These are phyloP conservation scores for Ginglymostoma cirratum DNA, from an alignment of 2,113 vertebrate genomes.

Conservation along the genomic window DNA sequence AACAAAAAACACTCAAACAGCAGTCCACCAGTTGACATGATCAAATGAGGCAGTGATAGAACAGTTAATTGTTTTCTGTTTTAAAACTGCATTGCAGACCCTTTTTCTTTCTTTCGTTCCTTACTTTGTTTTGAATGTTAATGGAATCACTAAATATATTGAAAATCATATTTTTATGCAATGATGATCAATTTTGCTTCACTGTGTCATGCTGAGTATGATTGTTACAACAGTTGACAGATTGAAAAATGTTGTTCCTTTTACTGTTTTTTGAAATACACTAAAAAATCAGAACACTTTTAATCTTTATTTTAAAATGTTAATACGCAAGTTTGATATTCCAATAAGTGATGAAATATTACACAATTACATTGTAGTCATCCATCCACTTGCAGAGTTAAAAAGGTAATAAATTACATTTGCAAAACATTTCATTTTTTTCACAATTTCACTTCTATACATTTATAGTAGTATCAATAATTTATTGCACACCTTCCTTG, in stretches of 20 bases:
- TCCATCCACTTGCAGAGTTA: not conserved
- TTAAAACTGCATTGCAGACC: not conserved
- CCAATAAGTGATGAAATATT: not conserved
- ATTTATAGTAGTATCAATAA: not conserved
- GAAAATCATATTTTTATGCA: not conserved
- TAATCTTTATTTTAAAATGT: conserved; percentile 21
- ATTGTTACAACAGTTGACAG: not conserved
- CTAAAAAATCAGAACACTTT: not conserved
- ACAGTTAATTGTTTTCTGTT: not conserved
- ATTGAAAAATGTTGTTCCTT: not conserved
- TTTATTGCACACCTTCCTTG: conserved; percentile 28
- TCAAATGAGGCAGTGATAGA: not conserved
- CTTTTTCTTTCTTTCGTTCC: not conserved
- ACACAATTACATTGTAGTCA: not conserved
- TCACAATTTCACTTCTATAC: not conserved
- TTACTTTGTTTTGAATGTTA: not conserved
- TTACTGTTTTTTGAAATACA: not conserved
- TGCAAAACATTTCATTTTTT: conserved; percentile 27
- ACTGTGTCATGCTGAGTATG: no score
- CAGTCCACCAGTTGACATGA: not conserved
- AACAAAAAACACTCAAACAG: not conserved
- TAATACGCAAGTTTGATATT: not conserved
- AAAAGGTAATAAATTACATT: conserved; percentile 28
- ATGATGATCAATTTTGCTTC: not conserved
- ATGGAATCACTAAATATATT: not conserved